Evolutionary conservation across 2,797 vertebrate species (phyloP).

Genomic region (Heterohyrax brucei): DNA sequence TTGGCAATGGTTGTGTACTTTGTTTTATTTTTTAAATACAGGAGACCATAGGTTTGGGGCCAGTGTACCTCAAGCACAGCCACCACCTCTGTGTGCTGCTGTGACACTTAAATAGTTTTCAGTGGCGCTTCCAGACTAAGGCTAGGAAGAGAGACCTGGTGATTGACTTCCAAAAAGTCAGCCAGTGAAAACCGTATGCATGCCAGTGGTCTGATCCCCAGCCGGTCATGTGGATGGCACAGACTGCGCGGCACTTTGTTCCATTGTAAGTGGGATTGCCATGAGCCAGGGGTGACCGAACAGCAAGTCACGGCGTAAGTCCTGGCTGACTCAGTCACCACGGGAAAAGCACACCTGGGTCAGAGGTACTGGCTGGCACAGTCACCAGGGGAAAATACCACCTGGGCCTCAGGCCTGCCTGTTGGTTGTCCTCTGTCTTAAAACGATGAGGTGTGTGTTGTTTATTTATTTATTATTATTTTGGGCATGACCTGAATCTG

Average conservation of each 20-base stretch:
- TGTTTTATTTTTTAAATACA: not conserved
- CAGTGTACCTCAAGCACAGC: not conserved
- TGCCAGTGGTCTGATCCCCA: not conserved
- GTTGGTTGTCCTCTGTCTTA: slow-evolving; percentile 30
- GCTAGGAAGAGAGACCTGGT: not conserved
- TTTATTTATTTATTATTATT: not conserved
- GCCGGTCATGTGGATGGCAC: not conserved
- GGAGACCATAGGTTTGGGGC: not conserved
- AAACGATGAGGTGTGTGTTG: not conserved
- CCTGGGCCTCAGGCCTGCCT: not conserved
- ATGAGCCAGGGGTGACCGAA: not conserved
- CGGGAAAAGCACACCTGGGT: not conserved
- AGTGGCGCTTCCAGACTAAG: not conserved
- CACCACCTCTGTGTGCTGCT: not conserved
- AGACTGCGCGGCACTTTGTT: not conserved
- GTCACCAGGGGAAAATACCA: not conserved
- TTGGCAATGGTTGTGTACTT: too few species aligned
- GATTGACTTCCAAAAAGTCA: not conserved
- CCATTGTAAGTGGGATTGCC: not conserved
- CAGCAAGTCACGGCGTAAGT: not conserved
- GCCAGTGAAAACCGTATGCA: not conserved
- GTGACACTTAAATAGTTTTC: not conserved
- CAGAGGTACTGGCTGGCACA: not conserved
- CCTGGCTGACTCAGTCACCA: not conserved
- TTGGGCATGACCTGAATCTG: not conserved